Evolutionary conservation across 2,888 invertebrate genomes (phyloP), one percentile per base, ranked within the genome.

Genomic region (Tholera decimalis): DNA sequence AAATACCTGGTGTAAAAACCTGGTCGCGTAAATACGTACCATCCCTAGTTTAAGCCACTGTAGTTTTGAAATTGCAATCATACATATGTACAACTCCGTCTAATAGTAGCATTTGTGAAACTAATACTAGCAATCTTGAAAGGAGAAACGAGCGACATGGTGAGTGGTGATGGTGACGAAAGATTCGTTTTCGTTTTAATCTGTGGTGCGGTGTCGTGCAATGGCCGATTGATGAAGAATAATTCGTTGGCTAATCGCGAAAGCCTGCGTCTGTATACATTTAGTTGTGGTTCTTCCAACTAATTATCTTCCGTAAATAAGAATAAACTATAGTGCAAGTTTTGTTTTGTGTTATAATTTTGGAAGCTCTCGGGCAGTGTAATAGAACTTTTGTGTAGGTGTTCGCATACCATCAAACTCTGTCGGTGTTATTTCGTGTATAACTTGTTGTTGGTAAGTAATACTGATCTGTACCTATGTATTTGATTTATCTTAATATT

Each of bases 361-460:
- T 76, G 70, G 76, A 77, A 66, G 70, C 81, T 82, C 76, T 41
- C 72, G 80, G 82, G 85, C 84, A 83, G 90, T 89, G 84, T 51
- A 79, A 79, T 77, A 77, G 64, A 66, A 84, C 83, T 85, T 83
- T 83, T 85, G 89, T 88, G 88, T 86, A 87, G 86, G 88, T 88
- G 90, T 85, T 86, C 74, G 57, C 77, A 83, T 80, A 85, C 73
- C 80, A 80, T 75, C 79, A 66, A 83, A 79, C 75, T 83, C 75
- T 83, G 79, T 83, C 77, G 79, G 78, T 76, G 75, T 73, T 82
- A 87, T 85, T 87, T 86, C 80, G 79, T 85, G 84, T 85, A 85
- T 91, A 84, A 89, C 88, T 88, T 89, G 85, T 87, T 90, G 82
- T 88, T 89, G 93, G 94, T 94, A 88, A 93, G 94, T 93, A 85